Base-by-base conservation (phyloP, 2,113 vertebrate genomes). In the Sinocyclocheilus grahami region DNA sequence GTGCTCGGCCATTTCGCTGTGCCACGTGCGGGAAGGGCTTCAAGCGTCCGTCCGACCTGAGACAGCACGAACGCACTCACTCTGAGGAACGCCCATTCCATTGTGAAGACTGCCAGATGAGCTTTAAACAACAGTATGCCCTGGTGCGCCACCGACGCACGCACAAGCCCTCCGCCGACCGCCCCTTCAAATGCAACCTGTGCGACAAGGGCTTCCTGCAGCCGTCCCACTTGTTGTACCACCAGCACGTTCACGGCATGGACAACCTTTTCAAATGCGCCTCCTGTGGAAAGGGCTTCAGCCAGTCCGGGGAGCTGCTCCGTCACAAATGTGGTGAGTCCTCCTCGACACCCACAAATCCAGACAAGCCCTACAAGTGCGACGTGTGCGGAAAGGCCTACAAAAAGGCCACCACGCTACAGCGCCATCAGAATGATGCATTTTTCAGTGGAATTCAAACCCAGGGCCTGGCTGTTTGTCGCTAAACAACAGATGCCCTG, bases 91-190 rank as follows among this genome's bases (percentile, higher is more conserved):
- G 98, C 20, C 98, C 98, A 27, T 99, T 97, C 93, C 97, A 99
- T 93, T 99, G 98, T 4, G 97, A 99, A 53, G 97, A 99, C 88
- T 99, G 98, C 90, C 97, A 98, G 93, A 99, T 98, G 98, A 98
- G 98, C 92, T 99, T 99, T 93, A 99, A 97, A 93, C 98, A 99
- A 93, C 98, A 98, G 92, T 99, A 98, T 0, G 97, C 97, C 0
- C 95, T 99, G 1, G 96, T 98, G 92, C 96, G 98, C 33, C 98
- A 99, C 84, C 94, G 97, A 37, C 97, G 97, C 92, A 98, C 96
- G 0, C 98, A 99, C 93, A 98, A 98, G 86, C 92, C 95, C 0
- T 91, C 96, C 86, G 91, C 95, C 85, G 91, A 96, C 91, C 92
- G 92, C 12, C 92, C 95, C 3, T 98, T 98, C 93, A 98, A 98